Evolutionary conservation across 1,140 invertebrate species (phyloP), one percentile per base, ranked within the genome.

Genomic region (Aphidius gifuensis): DNA sequence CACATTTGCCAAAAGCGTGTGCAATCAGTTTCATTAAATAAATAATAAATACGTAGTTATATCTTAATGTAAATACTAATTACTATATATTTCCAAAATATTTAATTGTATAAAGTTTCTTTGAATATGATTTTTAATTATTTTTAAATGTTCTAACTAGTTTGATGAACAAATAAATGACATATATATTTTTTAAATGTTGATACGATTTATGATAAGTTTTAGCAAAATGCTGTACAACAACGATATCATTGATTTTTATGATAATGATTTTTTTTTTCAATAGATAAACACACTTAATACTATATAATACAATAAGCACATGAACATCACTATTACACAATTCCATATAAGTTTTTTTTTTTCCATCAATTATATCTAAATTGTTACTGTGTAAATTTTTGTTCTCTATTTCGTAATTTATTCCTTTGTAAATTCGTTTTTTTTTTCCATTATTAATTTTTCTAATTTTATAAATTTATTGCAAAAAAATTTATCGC

Each of bases 301-400:
- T 71, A 73, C 69, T 76, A 76, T 77, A 74, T 76, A 75, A 73
- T 79, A 78, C 72, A 77, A 70, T 76, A 78, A 79, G 75, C 76
- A 78, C 71, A 73, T 74, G 69, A 60, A 71, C 76, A 76, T 74
- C 71, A 71, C 69, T 77, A 74, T 76, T 68, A 71, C 72, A 76
- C 69, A 76, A 71, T 75, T 71, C 68, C 73, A 74, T 71, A 70
- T 66, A 69, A 67, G 48, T 74, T 38, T 62, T 62, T 64, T 69
- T 74, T 49, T 32, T 32, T 32, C 56, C 43, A 60, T 6, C 51
- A 60, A 48, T 47, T 53, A 44, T 8, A 44, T 8, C 1, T 64
- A 60, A 54, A 60, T 60, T 56, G 46, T 67, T 69, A 58, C 61
- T 75, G 75, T 76, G 64, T 70, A 75, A 58, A 60, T 67, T 69